Evolutionary conservation across 2,888 invertebrate species (phyloP).

Genomic region (Cyclophora punctaria): DNA sequence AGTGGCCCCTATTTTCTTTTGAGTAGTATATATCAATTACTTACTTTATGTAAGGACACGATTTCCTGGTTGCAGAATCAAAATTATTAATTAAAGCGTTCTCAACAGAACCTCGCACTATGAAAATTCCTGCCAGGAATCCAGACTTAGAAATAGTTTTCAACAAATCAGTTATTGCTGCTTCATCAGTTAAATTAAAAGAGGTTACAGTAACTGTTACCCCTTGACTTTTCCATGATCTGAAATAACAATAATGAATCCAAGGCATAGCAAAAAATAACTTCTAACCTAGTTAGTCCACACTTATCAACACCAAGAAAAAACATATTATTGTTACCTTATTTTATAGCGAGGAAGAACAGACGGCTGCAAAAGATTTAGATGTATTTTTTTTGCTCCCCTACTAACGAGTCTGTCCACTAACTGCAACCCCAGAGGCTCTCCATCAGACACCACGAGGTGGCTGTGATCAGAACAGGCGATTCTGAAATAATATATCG

Average conservation of each 20-base stretch:
- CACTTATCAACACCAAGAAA: too few relatives aligned
- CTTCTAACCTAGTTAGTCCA: too few relatives aligned
- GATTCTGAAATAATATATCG: constrained; percentile 21
- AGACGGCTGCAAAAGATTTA: constrained; percentile 20
- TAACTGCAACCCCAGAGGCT: constrained; percentile 26
- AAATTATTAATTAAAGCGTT: neutral
- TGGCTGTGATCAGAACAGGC: constrained; percentile 25
- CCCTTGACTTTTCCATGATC: constrained; percentile 17
- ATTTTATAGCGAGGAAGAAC: constrained; percentile 16
- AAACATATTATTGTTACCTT: constrained; percentile 11
- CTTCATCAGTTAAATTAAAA: constrained; percentile 6
- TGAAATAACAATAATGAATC: constrained; percentile 1
- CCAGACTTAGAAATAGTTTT: constrained; percentile 1
- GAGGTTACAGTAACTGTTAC: constrained; percentile 13
- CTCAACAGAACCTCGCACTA: constrained; percentile 1
- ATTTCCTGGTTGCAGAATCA: constrained; percentile 4
- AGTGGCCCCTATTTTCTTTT: too few relatives aligned
- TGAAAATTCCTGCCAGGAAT: constrained; percentile 9
- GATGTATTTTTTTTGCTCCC: constrained; percentile 33
- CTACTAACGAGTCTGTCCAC: constrained; percentile 31
- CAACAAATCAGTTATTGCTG: constrained; percentile 2
- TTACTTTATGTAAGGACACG: constrained; percentile 9
- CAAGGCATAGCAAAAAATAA: too few relatives aligned
- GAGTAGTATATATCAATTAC: neutral
- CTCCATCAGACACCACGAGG: constrained; percentile 31